Evolutionary conservation across 2,113 vertebrate species (phyloP), one percentile per base, ranked within the genome.

Genomic region (Cisticola juncidis): DNA sequence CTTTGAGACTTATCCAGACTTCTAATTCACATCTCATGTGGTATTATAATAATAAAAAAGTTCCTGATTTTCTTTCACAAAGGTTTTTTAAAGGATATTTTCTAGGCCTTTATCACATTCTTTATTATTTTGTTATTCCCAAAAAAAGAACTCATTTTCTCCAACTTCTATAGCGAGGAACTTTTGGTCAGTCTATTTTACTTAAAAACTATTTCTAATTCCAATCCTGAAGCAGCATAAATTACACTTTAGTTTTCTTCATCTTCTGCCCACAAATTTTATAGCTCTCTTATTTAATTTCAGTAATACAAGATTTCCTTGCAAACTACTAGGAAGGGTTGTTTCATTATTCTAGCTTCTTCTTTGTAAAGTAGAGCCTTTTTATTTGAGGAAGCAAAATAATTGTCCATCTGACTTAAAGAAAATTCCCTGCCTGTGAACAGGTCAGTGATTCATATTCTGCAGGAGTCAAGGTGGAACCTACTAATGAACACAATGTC

Each of bases 331-430:
- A 48, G 83, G 72, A 91, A 88, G 56, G 23, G 16, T 26, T 54
- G 16, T 74, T 95, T 90, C 72, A 68, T 95, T 94, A 94, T 89
- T 74, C 23, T 45, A 21, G 8, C 45, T 88, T 71, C 56, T 71
- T 80, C 76, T 35, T 8, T 78, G 24, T 78, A 64, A 65, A 16
- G 22, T 12, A 81, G 31, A 92, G 28, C 12, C 44, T 72, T 92
- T 96, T 93, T 73, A 74, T 90, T 77, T 90, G 76, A 71, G 54
- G 92, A 93, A 93, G 57, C 18, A 90, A 95, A 95, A 94, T 92
- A 92, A 84, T 93, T 90, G 90, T 88, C 80, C 65, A 60, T 48
- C 44, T 84, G 44, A 92, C 68, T 92, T 80, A 62, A 94, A 92
- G 57, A 86, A 95, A 92, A 95, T 94, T 72, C 53, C 11, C 53